Percentiles rank a stretch among this genome's conserved stretches.
Conservation (phyloP, 2,888 invertebrate species). For the Amblyjoppa fuscipennis region DNA sequence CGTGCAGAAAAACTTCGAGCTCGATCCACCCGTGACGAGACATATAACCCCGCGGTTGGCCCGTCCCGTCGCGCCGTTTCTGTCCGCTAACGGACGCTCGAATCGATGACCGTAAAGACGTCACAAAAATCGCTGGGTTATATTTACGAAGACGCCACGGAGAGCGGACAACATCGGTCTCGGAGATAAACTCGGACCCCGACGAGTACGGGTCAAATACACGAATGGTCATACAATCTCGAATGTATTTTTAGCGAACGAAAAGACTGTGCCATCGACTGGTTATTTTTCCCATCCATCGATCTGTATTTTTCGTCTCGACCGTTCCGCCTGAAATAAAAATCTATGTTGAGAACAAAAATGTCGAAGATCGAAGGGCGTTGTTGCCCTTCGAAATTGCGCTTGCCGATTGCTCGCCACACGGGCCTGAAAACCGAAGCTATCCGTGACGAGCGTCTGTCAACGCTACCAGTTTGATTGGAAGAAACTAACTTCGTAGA, state of each 20-base stretch:
- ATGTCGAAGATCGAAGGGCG: too few relatives aligned
- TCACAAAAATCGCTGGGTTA: constrained; percentile 52
- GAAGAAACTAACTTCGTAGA: too few relatives aligned
- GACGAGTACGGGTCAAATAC: not conserved
- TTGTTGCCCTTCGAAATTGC: too few relatives aligned
- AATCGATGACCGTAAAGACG: constrained; percentile 59
- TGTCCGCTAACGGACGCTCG: constrained; percentile 30
- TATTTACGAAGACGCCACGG: constrained; percentile 46
- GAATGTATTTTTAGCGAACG: not conserved
- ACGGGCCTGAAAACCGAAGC: too few relatives aligned
- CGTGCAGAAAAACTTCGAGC: constrained; percentile 10
- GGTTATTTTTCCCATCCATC: not conserved
- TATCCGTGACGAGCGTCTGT: too few relatives aligned
- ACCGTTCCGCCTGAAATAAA: too few relatives aligned
- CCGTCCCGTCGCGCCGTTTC: constrained; percentile 46
- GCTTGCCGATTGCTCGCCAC: too few relatives aligned
- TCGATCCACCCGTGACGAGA: constrained; percentile 45
- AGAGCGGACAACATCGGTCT: not conserved
- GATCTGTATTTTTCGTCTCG: too few relatives aligned
- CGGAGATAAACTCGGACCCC: constrained; percentile 10
- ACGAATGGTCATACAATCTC: not conserved
- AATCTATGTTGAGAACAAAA: too few relatives aligned
- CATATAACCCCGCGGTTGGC: not conserved
- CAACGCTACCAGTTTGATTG: too few relatives aligned
- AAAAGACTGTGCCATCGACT: not conserved